Evolutionary conservation across 2,797 vertebrate species (phyloP), one percentile per base, ranked within the genome.

Genomic region (Steatocranus sp.): DNA sequence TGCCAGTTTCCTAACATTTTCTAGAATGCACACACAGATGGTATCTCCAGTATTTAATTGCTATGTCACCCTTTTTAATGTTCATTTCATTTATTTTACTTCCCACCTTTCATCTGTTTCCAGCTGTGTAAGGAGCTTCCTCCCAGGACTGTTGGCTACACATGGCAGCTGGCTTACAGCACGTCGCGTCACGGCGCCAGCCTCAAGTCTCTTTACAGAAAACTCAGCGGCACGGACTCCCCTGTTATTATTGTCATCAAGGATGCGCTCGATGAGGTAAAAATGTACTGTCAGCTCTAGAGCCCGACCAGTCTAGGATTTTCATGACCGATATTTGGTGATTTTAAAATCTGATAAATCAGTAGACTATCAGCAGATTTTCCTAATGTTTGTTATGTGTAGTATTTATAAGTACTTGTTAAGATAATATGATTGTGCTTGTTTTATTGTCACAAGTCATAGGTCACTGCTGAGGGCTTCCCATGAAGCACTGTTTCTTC

Each of bases 141-240:
- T 4, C 93, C 96, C 27, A 91, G 96, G 23, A 97, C 94, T 0
- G 92, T 96, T 1, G 95, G 95, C 51, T 82, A 94, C 77, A 77
- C 78, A 2, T 97, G 97, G 96, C 93, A 89, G 76, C 90, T 97
- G 79, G 36, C 93, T 3, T 97, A 96, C 94, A 97, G 96, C 80
- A 96, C 94, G 0, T 95, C 93, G 5, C 88, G 85, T 27, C 95
- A 97, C 1, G 96, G 97, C 23, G 88, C 95, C 92, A 97, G 96
- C 88, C 96, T 97, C 82, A 96, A 96, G 87, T 95, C 93, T 14
- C 96, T 97, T 25, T 97, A 97, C 93, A 94, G 97, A 50, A 97
- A 95, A 83, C 93, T 97, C 25, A 73, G 93, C 1, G 38, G 78
- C 46, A 92, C 87, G 0, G 96, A 97, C 61, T 97, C 96, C 0